Evolutionary conservation across 53 echinoderm and acorn worm genomes (phyloP).

Genomic region (Holothuria leucospilota): DNA sequence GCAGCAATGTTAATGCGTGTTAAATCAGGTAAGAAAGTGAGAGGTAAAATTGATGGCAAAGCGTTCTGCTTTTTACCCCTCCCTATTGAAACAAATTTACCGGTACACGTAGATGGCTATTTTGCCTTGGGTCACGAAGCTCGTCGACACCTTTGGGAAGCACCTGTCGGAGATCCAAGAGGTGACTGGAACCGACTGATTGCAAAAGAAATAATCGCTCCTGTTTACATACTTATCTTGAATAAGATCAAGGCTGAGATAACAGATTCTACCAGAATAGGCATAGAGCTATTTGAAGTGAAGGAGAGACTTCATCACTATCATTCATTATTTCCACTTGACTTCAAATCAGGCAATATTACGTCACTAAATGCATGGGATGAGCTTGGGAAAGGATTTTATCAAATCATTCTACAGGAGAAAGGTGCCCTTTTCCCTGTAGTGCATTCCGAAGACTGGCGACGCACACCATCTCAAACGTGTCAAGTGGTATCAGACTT

Average conservation of each 20-base stretch:
- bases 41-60: neutral
- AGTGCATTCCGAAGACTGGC: no score
- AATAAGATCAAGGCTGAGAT: neutral
- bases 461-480: neutral
- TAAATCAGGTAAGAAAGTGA: neutral
- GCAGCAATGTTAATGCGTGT: conserved; percentile 16
- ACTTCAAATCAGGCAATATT: neutral
- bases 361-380: neutral
- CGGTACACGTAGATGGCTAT: conserved; percentile 83
- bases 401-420: neutral
- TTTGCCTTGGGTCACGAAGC: conserved; percentile 69
- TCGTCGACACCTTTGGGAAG: conserved; percentile 57
- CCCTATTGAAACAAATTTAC: conserved; percentile 63
- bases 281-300: neutral
- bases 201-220: conserved; percentile 27
- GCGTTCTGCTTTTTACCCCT: conserved; percentile 75
- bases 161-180: conserved; percentile 3
- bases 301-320: neutral
- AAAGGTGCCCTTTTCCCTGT: conserved; percentile 7
- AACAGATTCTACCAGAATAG: neutral
- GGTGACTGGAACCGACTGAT: conserved; percentile 40
- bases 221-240: conserved; percentile 34
- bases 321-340: conserved; percentile 8
- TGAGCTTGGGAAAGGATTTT: conserved; percentile 6
- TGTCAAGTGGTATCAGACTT: neutral